Conservation (phyloP, 37 sponge, comb jelly and placozoan species). For the Halisarca cf. caerulea region DNA sequence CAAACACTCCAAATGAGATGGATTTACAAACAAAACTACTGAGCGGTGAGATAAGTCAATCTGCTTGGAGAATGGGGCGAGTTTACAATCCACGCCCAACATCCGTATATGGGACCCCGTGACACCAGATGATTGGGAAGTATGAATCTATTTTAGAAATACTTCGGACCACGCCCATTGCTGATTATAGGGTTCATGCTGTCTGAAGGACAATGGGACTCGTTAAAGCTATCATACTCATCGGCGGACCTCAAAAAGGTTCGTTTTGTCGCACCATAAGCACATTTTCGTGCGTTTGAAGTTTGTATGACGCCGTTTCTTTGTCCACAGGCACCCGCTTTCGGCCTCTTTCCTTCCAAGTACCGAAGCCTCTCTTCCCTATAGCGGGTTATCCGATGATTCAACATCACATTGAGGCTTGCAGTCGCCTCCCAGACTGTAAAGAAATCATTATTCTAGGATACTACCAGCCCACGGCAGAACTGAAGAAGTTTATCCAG, state of each 20-base stretch:
- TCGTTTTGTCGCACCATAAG: no score
- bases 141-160: background rate
- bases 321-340: conserved; percentile 75
- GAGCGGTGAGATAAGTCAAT: no score
- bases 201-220: conserved; percentile 1
- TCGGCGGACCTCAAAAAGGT: conserved; percentile 97
- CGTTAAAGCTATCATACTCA: conserved; percentile 90
- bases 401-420: conserved; percentile 94
- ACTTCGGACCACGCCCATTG: background rate
- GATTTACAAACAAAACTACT: no score
- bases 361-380: conserved; percentile 95
- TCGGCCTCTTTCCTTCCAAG: conserved; percentile 93
- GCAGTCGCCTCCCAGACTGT: conserved; percentile 69
- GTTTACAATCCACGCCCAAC: conserved; percentile 3
- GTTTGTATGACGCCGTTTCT: no score
- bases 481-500: conserved; percentile 67
- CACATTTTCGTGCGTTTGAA: no score
- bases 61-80: no score
- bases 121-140: background rate
- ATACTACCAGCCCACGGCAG: conserved; percentile 60
- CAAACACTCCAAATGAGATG: no score
- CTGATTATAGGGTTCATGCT: background rate
- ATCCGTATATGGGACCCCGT: background rate
- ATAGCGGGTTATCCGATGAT: conserved; percentile 97
- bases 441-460: conserved; percentile 88